phyloP scores from a whole-genome alignment of 2,888 invertebrate species.

The Parelbella ahira region DNA sequence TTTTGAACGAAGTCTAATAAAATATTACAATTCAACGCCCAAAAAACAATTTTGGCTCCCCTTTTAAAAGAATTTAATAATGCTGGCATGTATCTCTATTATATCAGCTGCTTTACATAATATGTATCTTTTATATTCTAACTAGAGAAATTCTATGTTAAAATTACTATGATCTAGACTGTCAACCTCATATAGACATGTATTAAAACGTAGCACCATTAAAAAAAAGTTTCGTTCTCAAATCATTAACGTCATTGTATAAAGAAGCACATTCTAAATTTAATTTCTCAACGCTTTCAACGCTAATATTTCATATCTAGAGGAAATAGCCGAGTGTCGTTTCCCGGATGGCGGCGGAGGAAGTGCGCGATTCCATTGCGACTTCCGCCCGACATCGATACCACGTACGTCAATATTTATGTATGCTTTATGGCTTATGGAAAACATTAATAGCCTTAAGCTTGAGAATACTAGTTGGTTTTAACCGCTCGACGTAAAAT shows the following conservation, averaged over 20 bases:
- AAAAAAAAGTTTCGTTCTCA: slow-evolving; percentile 1
- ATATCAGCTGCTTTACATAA: no score
- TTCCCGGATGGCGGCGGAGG: slow-evolving; percentile 58
- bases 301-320: slow-evolving; percentile 22
- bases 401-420: slow-evolving; percentile 34
- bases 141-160: no score
- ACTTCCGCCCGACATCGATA: slow-evolving; percentile 32
- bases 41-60: no score
- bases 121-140: no score
- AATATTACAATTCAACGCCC: no score
- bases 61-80: no score
- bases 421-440: slow-evolving; percentile 16
- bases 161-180: no score
- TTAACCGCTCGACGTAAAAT: slow-evolving; percentile 5
- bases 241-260: slow-evolving; percentile 2
- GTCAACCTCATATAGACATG: no score
- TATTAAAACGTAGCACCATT: no score
- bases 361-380: slow-evolving; percentile 39
- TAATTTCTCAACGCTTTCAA: slow-evolving; percentile 10
- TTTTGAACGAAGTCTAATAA: no score
- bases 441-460: slow-evolving; percentile 13
- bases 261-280: slow-evolving; percentile 13
- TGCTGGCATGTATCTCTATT: no score
- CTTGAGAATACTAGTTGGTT: slow-evolving; percentile 4
- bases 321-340: slow-evolving; percentile 27